phyloP scores from a whole-genome alignment of 2,113 vertebrate genomes.

The Natator depressus region DNA sequence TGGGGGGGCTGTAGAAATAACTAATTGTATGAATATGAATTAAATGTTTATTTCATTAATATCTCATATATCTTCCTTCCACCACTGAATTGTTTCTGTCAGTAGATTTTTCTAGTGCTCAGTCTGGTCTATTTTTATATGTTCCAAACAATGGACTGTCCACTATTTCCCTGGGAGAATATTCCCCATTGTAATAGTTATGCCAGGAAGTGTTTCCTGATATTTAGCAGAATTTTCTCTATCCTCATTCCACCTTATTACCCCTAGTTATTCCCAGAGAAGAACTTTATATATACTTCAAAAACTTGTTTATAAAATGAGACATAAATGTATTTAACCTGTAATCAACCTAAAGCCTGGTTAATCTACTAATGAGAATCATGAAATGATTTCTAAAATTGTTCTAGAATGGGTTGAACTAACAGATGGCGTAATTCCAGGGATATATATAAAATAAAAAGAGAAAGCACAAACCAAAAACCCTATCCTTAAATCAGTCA shows the following conservation, averaged over 20 bases:
- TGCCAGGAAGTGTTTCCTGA: neutral
- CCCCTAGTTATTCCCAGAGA: neutral
- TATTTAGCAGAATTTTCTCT: neutral
- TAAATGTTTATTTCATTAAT: neutral
- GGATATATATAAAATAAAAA: too few species aligned
- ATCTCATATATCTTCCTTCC: accelerated
- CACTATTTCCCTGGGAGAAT: neutral
- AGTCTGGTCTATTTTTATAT: neutral
- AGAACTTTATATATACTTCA: neutral
- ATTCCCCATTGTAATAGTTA: neutral
- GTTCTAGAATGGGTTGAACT: too few species aligned
- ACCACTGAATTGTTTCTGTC: too few species aligned
- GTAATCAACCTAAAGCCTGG: neutral
- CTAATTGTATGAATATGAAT: neutral
- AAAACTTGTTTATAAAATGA: neutral
- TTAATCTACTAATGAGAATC: too few species aligned
- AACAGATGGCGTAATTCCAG: too few species aligned
- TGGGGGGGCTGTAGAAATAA: neutral
- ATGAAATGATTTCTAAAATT: neutral
- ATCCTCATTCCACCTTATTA: neutral
- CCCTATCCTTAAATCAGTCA: too few species aligned
- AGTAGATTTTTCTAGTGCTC: neutral
- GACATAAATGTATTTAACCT: neutral
- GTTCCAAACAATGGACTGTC: neutral
- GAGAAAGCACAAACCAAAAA: too few species aligned